Base-by-base conservation (phyloP, 1,140 invertebrate genomes). In the Protaetia brevitarsis region DNA sequence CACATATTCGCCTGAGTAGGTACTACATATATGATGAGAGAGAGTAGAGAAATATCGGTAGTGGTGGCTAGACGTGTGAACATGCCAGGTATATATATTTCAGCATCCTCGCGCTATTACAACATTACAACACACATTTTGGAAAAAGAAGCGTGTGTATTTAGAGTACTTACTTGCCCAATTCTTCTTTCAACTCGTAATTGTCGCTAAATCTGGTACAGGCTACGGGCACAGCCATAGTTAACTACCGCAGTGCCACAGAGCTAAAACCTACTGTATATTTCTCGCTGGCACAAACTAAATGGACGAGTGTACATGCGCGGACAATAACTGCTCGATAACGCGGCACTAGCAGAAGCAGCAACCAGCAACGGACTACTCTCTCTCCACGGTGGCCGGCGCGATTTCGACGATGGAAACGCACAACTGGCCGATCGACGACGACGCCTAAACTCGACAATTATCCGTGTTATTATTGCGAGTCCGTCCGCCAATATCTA, bases 161-260 rank as follows among this genome's bases (percentile, higher is more conserved):
- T 51, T 51, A 51, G 26, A 23, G 41, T 82, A 95, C 95, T 92
- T 89, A 97, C 94, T 99, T 99, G 82, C 97, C 97, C 75, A 99
- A 87, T 86, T 99, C 97, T 84, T 99, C 97, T 85, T 99, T 99
- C 69, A 99, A 89, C 77, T 99, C 97, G 83, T 99, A 99, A 83
- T 98, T 98, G 84, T 99, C 97, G 82, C 93, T 97, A 85, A 99
- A 99, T 79, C 92, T 86, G 78, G 92, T 95, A 85, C 90, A 91
- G 78, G 86, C 87, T 23, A 76, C 68, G 21, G 78, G 76, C 66
- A 78, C 76, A 69, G 77, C 75, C 77, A 79, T 79, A 69, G 68
- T 65, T 51, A 66, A 69, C 65, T 31, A 67, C 62, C 30, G 62
- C 67, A 69, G 64, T 67, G 68, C 69, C 66, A 36, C 57, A 63